Conservation (phyloP, 2,113 vertebrate genomes). For the Gavia stellata region DNA sequence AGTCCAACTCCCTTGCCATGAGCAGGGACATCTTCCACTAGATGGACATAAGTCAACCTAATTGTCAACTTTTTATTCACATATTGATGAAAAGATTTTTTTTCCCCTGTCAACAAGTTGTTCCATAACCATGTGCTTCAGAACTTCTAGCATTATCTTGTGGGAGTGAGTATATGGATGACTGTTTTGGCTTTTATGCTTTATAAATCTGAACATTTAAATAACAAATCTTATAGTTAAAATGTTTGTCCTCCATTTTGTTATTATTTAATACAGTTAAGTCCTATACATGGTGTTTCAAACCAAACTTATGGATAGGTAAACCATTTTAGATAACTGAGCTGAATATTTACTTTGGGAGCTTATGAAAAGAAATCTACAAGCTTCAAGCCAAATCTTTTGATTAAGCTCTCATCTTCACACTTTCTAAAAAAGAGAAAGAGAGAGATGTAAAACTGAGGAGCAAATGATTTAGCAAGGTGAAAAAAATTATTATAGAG, state of each 20-base stretch:
- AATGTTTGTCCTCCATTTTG: not conserved
- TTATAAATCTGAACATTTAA: not conserved
- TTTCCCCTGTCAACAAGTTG: not conserved
- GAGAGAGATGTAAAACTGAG: not conserved
- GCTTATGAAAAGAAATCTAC: not conserved
- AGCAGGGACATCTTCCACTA: not conserved
- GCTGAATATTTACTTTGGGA: not conserved
- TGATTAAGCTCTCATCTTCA: not conserved
- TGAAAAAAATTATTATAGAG: not conserved
- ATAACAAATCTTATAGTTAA: not conserved
- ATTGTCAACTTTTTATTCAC: not conserved
- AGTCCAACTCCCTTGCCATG: not conserved
- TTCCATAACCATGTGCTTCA: not conserved
- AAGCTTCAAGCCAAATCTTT: not conserved
- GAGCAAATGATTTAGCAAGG: not conserved
- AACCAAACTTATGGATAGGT: not conserved
- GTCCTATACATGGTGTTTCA: not conserved
- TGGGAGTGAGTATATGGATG: not conserved
- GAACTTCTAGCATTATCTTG: not conserved
- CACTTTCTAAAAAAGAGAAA: not conserved
- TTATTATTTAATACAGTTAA: not conserved
- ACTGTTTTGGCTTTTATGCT: not conserved
- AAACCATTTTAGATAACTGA: not conserved
- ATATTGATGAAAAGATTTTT: not conserved
- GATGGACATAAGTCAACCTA: not conserved